These are phyloP conservation scores for Cryptotermes secundus DNA, from an alignment of 1,140 invertebrate species.

Conservation along the genomic window DNA sequence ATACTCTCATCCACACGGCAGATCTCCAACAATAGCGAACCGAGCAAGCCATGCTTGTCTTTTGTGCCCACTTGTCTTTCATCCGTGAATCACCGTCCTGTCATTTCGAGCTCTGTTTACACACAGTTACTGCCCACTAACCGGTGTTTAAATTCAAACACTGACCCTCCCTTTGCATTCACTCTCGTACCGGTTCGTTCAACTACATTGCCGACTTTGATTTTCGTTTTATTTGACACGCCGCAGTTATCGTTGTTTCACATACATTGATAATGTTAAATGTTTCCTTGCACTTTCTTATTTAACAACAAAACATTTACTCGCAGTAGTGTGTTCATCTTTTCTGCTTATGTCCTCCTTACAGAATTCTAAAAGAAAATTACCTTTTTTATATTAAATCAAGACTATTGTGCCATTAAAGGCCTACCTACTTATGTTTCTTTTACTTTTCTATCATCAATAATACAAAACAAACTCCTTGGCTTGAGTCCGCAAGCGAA, in stretches of 20 bases:
- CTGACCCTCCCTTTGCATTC: neutral
- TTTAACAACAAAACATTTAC: too few species aligned
- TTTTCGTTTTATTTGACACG: neutral
- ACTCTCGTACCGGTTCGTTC: neutral
- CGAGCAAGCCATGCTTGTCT: conserved; percentile 3
- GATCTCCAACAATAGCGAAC: neutral
- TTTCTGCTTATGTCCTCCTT: too few species aligned
- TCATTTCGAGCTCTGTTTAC: neutral
- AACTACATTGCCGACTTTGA: neutral
- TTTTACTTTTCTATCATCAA: too few species aligned
- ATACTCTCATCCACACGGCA: neutral
- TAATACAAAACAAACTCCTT: too few species aligned
- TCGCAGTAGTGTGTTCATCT: too few species aligned
- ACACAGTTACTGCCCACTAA: neutral
- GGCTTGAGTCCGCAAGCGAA: too few species aligned
- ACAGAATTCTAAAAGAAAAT: neutral
- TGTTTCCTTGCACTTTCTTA: neutral
- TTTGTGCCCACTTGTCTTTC: neutral
- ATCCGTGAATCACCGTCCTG: neutral
- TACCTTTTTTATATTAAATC: too few species aligned
- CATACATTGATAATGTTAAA: neutral
- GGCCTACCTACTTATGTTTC: too few species aligned
- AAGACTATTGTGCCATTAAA: too few species aligned
- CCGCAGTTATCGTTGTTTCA: neutral
- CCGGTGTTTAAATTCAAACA: neutral